Conservation (phyloP, 2,888 invertebrate species). For the Scaptomyza flava region DNA sequence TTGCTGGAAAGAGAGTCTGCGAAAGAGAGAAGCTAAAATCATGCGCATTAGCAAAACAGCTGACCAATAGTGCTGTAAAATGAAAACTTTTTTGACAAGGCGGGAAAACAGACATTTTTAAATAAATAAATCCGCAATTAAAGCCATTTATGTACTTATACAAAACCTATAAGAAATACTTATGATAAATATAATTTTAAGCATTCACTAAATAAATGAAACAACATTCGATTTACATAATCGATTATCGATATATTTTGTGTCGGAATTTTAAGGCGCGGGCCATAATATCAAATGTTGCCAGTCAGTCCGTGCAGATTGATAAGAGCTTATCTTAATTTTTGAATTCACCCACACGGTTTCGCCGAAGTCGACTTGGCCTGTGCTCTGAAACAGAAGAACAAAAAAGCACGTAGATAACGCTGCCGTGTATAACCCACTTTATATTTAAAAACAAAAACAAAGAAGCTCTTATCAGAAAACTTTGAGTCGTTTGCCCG, state of each 20-base stretch:
- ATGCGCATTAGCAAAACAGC: slow-evolving; percentile 53
- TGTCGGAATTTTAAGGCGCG: slow-evolving; percentile 16
- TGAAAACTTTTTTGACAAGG: neutral
- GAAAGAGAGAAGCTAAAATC: slow-evolving; percentile 25
- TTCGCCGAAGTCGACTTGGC: slow-evolving; percentile 38
- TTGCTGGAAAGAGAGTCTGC: slow-evolving; percentile 14
- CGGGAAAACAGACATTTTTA: slow-evolving; percentile 17
- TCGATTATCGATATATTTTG: slow-evolving; percentile 27
- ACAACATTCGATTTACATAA: slow-evolving; percentile 17
- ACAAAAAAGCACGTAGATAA: slow-evolving; percentile 38
- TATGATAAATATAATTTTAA: neutral
- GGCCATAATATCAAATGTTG: slow-evolving; percentile 25
- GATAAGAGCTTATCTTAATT: slow-evolving; percentile 73
- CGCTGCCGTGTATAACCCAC: slow-evolving; percentile 65
- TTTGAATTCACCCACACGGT: slow-evolving; percentile 33
- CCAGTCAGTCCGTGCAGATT: slow-evolving; percentile 22
- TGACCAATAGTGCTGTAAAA: slow-evolving; percentile 40
- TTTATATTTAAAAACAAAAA: slow-evolving; percentile 71
- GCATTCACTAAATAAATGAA: neutral
- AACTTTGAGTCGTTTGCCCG: slow-evolving; percentile 64
- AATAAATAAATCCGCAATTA: neutral
- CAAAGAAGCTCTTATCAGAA: slow-evolving; percentile 62
- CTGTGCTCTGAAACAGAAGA: slow-evolving; percentile 42
- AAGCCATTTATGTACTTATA: neutral
- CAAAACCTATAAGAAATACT: neutral